Evolutionary conservation across 2,888 invertebrate genomes (phyloP).

Genomic region (Agrochola circellaris): DNA sequence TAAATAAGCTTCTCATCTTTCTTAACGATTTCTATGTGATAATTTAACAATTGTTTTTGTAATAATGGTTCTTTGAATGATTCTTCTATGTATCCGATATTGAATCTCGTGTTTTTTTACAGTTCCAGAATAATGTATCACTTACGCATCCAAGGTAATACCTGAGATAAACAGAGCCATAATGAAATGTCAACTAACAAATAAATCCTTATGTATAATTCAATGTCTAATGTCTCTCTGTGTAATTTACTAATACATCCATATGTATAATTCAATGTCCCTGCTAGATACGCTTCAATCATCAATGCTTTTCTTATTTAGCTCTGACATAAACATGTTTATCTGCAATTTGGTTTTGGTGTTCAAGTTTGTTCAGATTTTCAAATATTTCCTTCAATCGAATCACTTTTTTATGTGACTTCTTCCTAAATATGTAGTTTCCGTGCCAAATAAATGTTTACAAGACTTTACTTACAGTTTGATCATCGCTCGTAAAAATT

Average conservation of each 20-base stretch:
- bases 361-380: background rate
- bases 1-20: constrained; percentile 18
- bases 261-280: constrained; percentile 23
- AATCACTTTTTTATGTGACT: constrained; percentile 18
- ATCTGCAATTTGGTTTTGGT: background rate
- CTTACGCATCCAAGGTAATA: constrained; percentile 14
- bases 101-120: background rate
- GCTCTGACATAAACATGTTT: constrained; percentile 1
- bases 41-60: background rate
- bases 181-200: constrained; percentile 21
- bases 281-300: background rate
- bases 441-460: constrained; percentile 55
- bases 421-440: constrained; percentile 41
- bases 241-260: background rate
- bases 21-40: background rate
- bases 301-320: constrained; percentile 30
- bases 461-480: constrained; percentile 44
- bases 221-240: background rate
- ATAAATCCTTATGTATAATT: background rate
- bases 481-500: constrained; percentile 63
- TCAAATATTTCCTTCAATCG: constrained; percentile 11
- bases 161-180: background rate
- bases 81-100: background rate
- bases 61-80: background rate
- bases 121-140: constrained; percentile 15